These are phyloP conservation scores for Podiceps cristatus DNA, from an alignment of 2,113 vertebrate genomes.

Conservation along the genomic window DNA sequence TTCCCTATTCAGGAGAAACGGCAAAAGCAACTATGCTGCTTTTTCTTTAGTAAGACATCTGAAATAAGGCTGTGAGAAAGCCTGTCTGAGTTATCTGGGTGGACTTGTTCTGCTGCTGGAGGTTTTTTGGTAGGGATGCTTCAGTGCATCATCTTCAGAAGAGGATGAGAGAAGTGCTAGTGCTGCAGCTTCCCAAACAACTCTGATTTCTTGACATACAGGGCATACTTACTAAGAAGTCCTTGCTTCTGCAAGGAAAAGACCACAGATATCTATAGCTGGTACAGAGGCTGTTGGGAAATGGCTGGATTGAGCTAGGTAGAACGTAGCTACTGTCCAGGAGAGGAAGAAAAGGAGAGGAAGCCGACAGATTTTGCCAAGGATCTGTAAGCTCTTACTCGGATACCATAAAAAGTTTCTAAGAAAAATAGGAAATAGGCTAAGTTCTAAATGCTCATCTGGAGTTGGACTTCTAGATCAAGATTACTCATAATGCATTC, in stretches of 20 bases:
- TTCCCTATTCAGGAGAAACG: neutral
- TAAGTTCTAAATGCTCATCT: neutral
- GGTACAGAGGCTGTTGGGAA: neutral
- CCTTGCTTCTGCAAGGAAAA: fast-evolving
- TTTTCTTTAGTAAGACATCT: neutral
- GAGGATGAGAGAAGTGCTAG: neutral
- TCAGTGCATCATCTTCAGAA: neutral
- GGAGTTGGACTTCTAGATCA: neutral
- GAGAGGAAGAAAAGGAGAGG: neutral
- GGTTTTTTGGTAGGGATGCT: neutral
- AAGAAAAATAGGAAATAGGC: neutral
- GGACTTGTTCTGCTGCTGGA: neutral
- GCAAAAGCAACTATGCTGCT: neutral
- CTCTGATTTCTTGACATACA: neutral
- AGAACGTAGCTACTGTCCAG: neutral
- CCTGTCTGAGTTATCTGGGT: neutral
- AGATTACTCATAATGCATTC: neutral
- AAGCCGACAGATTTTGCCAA: neutral
- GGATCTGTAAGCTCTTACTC: neutral
- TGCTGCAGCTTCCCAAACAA: neutral
- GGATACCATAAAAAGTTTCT: neutral
- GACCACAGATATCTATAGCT: neutral
- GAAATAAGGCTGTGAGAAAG: neutral
- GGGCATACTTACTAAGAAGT: neutral
- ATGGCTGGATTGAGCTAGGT: neutral